Evolutionary conservation across 2,888 invertebrate species (phyloP).

Genomic region (Patella caerulea): DNA sequence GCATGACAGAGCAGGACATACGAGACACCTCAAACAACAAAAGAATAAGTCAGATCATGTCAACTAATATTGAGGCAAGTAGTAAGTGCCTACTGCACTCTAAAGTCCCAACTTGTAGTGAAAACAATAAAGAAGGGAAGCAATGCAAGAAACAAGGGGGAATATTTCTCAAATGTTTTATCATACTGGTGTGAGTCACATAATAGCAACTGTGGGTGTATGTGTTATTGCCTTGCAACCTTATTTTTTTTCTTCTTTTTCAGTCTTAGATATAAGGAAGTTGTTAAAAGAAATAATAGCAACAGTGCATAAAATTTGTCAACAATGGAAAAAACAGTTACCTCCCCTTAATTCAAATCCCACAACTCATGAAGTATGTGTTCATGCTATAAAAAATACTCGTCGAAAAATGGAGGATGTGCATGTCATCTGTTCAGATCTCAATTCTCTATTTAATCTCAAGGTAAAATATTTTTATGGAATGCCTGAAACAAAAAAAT

Average conservation of each 20-base stretch:
- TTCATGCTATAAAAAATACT: slow-evolving; percentile 84
- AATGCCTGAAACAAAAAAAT: not conserved
- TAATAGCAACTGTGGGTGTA: not conserved
- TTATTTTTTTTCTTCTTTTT: not conserved
- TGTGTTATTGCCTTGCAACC: too few relatives aligned
- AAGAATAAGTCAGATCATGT: too few relatives aligned
- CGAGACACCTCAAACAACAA: too few relatives aligned
- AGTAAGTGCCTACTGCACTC: too few relatives aligned
- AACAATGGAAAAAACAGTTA: slow-evolving; percentile 49
- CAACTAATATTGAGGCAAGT: too few relatives aligned
- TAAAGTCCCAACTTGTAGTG: too few relatives aligned
- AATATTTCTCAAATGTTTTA: not conserved
- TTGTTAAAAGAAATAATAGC: slow-evolving; percentile 49
- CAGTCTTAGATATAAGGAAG: slow-evolving; percentile 54
- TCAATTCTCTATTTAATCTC: slow-evolving; percentile 84
- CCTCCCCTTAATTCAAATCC: slow-evolving; percentile 45
- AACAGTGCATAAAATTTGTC: slow-evolving; percentile 53
- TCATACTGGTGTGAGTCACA: not conserved
- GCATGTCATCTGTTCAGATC: slow-evolving; percentile 86
- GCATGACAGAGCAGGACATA: too few relatives aligned
- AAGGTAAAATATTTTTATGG: slow-evolving; percentile 74
- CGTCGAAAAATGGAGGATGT: slow-evolving; percentile 94
- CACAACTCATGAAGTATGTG: slow-evolving; percentile 72
- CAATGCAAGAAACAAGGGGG: too few relatives aligned
- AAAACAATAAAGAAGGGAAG: too few relatives aligned